These are phyloP conservation scores for Potamarius usumacintae DNA, from an alignment of 2,113 vertebrate genomes.

Conservation along the genomic window DNA sequence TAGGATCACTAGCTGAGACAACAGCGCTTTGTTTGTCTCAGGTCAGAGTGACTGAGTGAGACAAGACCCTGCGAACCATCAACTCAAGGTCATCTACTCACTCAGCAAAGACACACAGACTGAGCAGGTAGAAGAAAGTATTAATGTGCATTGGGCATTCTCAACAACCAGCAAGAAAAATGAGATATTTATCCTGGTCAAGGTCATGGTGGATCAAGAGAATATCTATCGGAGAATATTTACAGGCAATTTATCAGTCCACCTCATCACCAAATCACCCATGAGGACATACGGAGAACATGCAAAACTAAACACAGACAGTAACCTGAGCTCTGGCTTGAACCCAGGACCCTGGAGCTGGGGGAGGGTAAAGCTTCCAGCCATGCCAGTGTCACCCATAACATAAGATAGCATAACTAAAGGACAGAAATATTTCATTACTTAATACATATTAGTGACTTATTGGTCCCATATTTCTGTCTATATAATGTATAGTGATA, in stretches of 20 bases:
- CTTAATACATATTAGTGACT: not conserved
- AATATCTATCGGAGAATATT: not conserved
- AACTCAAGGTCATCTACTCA: slow-evolving; percentile 20
- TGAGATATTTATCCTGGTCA: not conserved
- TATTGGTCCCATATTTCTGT: not conserved
- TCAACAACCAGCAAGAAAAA: not conserved
- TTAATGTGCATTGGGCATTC: not conserved
- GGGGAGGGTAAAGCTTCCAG: not conserved
- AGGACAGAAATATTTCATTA: not conserved
- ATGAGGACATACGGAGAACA: not conserved
- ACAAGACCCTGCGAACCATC: slow-evolving; percentile 12
- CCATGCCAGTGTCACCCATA: not conserved
- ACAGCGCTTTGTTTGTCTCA: slow-evolving; percentile 20
- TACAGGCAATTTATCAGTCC: not conserved
- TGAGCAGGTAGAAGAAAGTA: not conserved
- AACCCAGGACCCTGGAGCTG: not conserved
- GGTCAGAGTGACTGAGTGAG: slow-evolving; percentile 6
- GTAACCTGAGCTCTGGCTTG: not conserved
- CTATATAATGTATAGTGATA: not conserved
- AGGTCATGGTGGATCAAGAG: not conserved
- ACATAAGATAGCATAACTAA: not conserved
- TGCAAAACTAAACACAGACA: not conserved
- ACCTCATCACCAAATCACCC: not conserved
- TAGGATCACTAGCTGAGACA: slow-evolving; percentile 8
- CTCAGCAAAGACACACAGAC: not conserved